Conservation (phyloP, 2,113 vertebrate genomes). For the Xenopus tropicalis region UCB_Xtro_10.0 CM004443.2:168627501-168628000, state of each 20-base stretch:
- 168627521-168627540: constrained; percentile 49
- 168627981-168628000: constrained; percentile 68
- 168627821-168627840: constrained; percentile 51
- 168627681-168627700: no score
- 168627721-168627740: no score
- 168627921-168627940: constrained; percentile 56
- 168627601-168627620: neutral
- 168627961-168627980: constrained; percentile 68
- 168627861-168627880: constrained; percentile 55
- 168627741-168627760: neutral
- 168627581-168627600: neutral
- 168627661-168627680: neutral
- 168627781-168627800: constrained; percentile 44
- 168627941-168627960: constrained; percentile 58
- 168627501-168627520: constrained; percentile 44
- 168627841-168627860: constrained; percentile 38
- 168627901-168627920: constrained; percentile 54
- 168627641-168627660: neutral
- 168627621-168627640: neutral
- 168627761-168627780: constrained; percentile 26
- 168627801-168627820: constrained; percentile 51
- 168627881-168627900: constrained; percentile 60
- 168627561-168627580: constrained; percentile 14
- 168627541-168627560: neutral
- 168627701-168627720: no score